These are phyloP conservation scores for Sericinus montela DNA, from an alignment of 2,888 invertebrate species.

Conservation along the genomic window DNA sequence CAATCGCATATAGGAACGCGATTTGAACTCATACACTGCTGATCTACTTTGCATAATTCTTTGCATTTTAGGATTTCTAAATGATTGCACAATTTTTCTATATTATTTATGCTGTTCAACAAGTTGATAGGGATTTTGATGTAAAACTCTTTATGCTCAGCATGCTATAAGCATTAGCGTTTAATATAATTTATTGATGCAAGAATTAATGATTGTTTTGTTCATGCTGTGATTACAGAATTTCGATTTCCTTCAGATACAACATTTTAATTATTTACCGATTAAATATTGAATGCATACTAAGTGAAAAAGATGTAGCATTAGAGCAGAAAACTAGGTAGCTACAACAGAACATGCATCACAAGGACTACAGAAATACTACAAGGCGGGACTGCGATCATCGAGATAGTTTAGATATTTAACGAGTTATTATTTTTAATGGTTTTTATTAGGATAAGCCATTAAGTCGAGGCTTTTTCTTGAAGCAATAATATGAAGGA, in stretches of 20 bases:
- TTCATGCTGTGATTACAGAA: not conserved
- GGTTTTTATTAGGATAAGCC: too few relatives aligned
- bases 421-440: too few relatives aligned
- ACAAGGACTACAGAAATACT: conserved; percentile 50
- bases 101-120: too few relatives aligned
- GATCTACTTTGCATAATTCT: too few relatives aligned
- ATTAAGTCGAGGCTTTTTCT: too few relatives aligned
- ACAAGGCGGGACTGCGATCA: conserved; percentile 76
- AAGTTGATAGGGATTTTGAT: too few relatives aligned
- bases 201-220: not conserved
- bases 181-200: conserved; percentile 24
- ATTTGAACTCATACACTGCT: too few relatives aligned
- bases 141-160: conserved; percentile 21
- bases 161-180: conserved; percentile 54
- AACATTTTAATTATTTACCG: too few relatives aligned
- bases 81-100: too few relatives aligned
- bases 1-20: conserved; percentile 1
- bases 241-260: too few relatives aligned
- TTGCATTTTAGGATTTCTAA: too few relatives aligned
- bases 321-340: conserved; percentile 21
- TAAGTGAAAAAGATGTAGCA: not conserved
- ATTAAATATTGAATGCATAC: not conserved
- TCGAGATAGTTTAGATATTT: conserved; percentile 38
- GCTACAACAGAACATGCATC: conserved; percentile 55
- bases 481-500: too few relatives aligned